These are phyloP conservation scores for Furnarius figulus DNA, from an alignment of 2,113 vertebrate species.

Conservation along the genomic window DNA sequence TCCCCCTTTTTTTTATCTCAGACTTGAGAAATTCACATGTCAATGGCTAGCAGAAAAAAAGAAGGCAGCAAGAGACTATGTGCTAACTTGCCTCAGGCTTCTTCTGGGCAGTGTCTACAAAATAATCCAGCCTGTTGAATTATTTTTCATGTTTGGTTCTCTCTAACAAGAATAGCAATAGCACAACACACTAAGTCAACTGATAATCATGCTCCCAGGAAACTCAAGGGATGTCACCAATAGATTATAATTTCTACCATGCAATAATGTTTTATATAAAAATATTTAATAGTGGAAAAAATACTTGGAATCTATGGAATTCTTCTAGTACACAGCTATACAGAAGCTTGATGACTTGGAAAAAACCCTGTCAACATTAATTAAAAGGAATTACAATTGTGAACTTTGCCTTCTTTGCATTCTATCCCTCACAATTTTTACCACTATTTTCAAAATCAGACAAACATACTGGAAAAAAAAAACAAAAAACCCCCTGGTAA, in stretches of 20 bases:
- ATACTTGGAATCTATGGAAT: background rate
- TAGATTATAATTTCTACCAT: background rate
- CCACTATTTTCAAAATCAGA: background rate
- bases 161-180: background rate
- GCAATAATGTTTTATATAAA: background rate
- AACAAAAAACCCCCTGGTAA: background rate
- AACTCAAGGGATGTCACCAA: background rate
- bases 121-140: constrained; percentile 46
- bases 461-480: background rate
- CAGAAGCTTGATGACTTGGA: background rate
- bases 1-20: background rate
- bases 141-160: constrained; percentile 15
- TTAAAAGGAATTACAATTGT: background rate
- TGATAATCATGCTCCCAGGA: background rate
- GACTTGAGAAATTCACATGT: background rate
- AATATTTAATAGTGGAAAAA: background rate
- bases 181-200: background rate
- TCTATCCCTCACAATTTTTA: background rate
- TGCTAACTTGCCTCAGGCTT: constrained; percentile 37
- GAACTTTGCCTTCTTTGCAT: background rate
- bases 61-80: constrained; percentile 12
- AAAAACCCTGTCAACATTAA: background rate
- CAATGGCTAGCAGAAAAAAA: background rate
- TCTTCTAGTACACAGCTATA: background rate
- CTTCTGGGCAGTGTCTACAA: background rate